Evolutionary conservation across 2,888 invertebrate genomes (phyloP), one percentile per base, ranked within the genome.

Genomic region (Meandrusa payeni): DNA sequence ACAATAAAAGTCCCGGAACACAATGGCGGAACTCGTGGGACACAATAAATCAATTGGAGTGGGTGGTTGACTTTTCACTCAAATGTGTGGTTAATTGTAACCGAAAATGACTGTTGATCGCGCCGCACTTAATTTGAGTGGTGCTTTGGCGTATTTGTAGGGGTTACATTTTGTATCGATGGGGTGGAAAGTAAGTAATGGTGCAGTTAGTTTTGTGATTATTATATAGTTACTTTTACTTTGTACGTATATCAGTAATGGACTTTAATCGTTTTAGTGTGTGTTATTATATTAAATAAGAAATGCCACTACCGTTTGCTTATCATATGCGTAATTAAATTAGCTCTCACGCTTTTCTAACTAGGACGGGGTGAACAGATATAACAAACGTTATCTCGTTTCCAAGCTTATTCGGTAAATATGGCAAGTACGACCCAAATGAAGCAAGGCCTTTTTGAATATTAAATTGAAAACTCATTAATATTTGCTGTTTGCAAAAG

Each of bases 31-130:
- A 80, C 81, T 80, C 68, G 69, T 66, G 69, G 74, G 67, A 79
- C 73, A 86, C 86, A 86, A 86, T 87, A 87, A 86, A 87, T 87
- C 87, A 87, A 86, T 86, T 85, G 85, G 80, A 86, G 87, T 87
- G 85, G 85, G 85, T 86, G 86, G 87, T 87, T 87, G 87, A 87
- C 87, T 87, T 87, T 87, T 87, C 83, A 86, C 85, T 86, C 86
- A 82, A 86, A 86, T 81, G 86, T 85, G 86, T 83, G 83, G 86
- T 87, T 86, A 87, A 86, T 87, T 87, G 87, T 86, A 86, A 85
- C 87, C 85, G 82, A 87, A 86, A 87, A 87, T 87, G 82, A 86
- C 80, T 87, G 86, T 86, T 86, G 86, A 87, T 87, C 86, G 87
- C 82, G 82, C 77, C 77, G 76, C 86, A 86, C 87, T 87, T 86